Evolutionary conservation across 37 sponge, comb jelly and placozoan genomes (phyloP), one percentile per base, ranked within the genome.

Genomic region (Chondrosia reniformis): DNA sequence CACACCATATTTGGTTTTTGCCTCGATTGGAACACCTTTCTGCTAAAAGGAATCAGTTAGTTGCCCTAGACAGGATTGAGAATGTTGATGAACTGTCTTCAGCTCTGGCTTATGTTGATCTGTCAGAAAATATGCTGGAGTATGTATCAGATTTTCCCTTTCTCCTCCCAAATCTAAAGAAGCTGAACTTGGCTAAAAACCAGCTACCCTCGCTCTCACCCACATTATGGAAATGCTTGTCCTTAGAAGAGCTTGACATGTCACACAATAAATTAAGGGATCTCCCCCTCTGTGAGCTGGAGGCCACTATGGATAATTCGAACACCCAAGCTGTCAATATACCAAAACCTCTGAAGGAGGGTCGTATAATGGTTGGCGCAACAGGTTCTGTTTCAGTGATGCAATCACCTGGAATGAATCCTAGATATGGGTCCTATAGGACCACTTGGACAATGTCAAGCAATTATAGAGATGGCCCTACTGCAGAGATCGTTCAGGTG

Each of bases 171-270:
- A 38, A 37, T 0, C 33, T 90, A 15, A 67, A 32, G 21, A 56
- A 27, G 4, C 13, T 82, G 4, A 43, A 55, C 45, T 54, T 85
- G 4, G 56, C 78, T 28, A 28, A 40, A 31, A 90, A 90, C 44
- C 19, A 1, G 25, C 80, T 90, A 0, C 30, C 19, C n/a, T 28
- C 57, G 8, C 67, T 90, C 3, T 86, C 90, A 4, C 76, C 74
- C 4, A 52, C 57, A 0, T 0, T 90, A 17, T 90, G 90, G 90
- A 8, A 25, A 21, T 76, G 83, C 40, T 17, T 34, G 28, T 63
- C 76, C 1, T 63, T 90, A 22, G 75, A 90, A 43, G 80, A 85
- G 31, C 76, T 90, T 0, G 63, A 85, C 27, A 46, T 85, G n/a
- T 39, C 67, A 42, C 12, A 64, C 56, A 90, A 90, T 61, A 4